Percentiles rank a stretch among this genome's conserved stretches.
Conservation (phyloP, 2,888 invertebrate species). For the Rhamphomyia laevipes region DNA sequence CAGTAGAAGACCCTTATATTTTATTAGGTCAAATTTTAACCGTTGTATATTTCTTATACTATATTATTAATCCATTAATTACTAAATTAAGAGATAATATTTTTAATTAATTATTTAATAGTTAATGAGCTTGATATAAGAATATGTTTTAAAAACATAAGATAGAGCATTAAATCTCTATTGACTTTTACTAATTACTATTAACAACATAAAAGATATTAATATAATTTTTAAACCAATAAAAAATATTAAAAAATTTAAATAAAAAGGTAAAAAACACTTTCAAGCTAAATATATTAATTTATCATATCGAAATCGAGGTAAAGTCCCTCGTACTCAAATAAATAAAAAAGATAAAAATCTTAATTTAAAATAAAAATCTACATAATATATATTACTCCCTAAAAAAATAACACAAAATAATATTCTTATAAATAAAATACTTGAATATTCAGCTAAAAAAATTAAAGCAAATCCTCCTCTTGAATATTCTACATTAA, state of each 20-base stretch:
- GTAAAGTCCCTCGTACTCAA: constrained; percentile 53
- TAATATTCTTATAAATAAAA: constrained; percentile 55
- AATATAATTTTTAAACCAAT: constrained; percentile 41
- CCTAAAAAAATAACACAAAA: constrained; percentile 49
- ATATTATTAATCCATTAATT: constrained; percentile 42
- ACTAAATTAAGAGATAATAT: constrained; percentile 44
- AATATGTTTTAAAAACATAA: constrained; percentile 60
- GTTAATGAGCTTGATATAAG: constrained; percentile 54
- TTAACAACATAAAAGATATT: constrained; percentile 32
- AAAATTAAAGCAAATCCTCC: constrained; percentile 66
- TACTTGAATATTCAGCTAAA: constrained; percentile 56
- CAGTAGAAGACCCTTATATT: constrained; percentile 56
- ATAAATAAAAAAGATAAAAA: constrained; percentile 50
- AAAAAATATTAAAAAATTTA: constrained; percentile 51
- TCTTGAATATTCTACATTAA: too few relatives aligned
- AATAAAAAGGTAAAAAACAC: constrained; percentile 49
- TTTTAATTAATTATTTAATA: constrained; percentile 35
- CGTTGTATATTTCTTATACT: constrained; percentile 46
- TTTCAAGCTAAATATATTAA: constrained; percentile 59
- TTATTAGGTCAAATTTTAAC: constrained; percentile 49
- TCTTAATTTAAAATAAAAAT: constrained; percentile 45
- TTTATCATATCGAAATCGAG: constrained; percentile 65
- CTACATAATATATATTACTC: constrained; percentile 36
- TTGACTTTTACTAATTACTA: constrained; percentile 44
- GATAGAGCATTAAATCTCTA: constrained; percentile 46